Percentiles rank a stretch among this genome's conserved stretches.
Conservation (phyloP, 2,888 invertebrate genomes). For the Agrochola circellaris region DNA sequence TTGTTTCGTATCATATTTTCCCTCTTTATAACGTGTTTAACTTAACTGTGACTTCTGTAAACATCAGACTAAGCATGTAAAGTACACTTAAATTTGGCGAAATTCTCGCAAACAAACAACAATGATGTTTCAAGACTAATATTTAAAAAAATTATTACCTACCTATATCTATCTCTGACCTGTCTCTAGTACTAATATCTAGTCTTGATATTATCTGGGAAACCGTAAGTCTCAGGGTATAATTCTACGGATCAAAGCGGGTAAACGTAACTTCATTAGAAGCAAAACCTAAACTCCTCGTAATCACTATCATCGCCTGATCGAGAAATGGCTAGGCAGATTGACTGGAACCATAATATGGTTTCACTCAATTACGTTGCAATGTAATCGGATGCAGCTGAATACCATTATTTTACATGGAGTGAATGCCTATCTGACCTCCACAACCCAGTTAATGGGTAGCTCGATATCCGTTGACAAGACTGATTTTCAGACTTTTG, state of each 20-base stretch:
- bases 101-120: neutral
- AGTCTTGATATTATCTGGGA: neutral
- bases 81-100: neutral
- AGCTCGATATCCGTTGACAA: too few species aligned
- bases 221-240: neutral
- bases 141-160: too few species aligned
- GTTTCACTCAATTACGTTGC: too few species aligned
- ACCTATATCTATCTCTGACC: too few species aligned
- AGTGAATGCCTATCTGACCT: too few species aligned
- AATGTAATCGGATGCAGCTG: too few species aligned
- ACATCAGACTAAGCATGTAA: constrained; percentile 5
- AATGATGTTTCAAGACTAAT: neutral
- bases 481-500: too few species aligned
- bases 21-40: constrained; percentile 8
- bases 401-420: too few species aligned
- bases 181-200: too few species aligned
- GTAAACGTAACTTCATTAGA: neutral
- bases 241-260: neutral
- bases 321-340: too few species aligned
- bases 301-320: neutral
- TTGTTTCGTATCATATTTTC: constrained; percentile 17
- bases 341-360: too few species aligned
- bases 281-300: neutral
- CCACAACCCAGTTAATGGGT: too few species aligned
- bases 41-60: constrained; percentile 26